Evolutionary conservation across 2,113 vertebrate genomes (phyloP).

Genomic region (Malurus melanocephalus): DNA sequence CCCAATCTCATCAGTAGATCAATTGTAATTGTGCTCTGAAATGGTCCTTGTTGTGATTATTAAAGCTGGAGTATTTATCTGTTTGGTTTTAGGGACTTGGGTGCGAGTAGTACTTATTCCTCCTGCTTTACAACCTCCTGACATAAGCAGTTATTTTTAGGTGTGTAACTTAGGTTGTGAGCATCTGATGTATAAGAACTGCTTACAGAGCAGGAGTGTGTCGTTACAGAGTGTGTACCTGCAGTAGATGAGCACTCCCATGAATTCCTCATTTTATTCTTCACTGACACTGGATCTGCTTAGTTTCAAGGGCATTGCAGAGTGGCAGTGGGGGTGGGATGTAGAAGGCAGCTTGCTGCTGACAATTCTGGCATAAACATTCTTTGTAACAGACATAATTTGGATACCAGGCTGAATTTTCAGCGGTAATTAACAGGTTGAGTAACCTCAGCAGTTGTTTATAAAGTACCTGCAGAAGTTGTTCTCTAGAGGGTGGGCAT

Average conservation of each 20-base stretch:
- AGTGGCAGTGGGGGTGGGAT: conserved; percentile 1
- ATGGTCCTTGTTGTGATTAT: not conserved
- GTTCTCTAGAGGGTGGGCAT: not conserved
- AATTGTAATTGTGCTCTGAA: conserved; percentile 27
- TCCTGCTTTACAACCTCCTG: conserved; percentile 37
- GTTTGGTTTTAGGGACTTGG: not conserved
- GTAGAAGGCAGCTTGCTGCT: conserved; percentile 41
- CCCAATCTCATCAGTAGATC: conserved; percentile 24
- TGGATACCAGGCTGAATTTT: conserved; percentile 47
- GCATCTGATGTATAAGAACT: conserved; percentile 23
- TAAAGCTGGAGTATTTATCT: conserved; percentile 13
- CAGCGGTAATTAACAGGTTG: conserved; percentile 33
- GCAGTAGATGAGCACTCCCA: not conserved
- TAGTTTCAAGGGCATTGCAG: conserved; percentile 52
- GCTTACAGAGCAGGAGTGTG: conserved; percentile 47
- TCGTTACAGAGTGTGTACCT: not conserved
- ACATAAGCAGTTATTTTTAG: conserved; percentile 44
- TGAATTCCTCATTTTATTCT: conserved; percentile 53
- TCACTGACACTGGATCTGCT: conserved; percentile 4
- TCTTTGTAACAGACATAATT: conserved; percentile 30
- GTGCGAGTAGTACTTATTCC: conserved; percentile 14
- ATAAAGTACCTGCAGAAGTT: conserved; percentile 46
- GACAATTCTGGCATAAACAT: conserved; percentile 30
- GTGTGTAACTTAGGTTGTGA: not conserved
- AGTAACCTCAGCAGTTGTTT: conserved; percentile 58